Evolutionary conservation across 2,113 vertebrate genomes (phyloP).

Genomic region (Cebus imitator): DNA sequence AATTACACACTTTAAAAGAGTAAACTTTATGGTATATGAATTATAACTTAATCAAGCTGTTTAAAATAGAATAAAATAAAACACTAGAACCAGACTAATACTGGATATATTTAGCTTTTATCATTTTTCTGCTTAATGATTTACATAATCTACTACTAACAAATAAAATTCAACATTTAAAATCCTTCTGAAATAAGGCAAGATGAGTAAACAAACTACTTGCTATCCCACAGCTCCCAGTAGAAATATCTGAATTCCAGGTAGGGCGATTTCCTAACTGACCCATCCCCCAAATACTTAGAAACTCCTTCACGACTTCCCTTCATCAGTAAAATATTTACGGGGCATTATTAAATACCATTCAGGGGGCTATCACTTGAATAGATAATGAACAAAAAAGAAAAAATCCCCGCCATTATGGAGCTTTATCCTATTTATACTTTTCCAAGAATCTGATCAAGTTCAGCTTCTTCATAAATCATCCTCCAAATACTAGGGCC

Average conservation of each 20-base stretch:
- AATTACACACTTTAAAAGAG: background rate
- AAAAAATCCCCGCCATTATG: background rate
- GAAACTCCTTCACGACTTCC: background rate
- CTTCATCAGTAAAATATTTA: background rate
- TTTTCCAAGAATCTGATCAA: background rate
- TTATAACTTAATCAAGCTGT: background rate
- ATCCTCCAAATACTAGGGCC: background rate
- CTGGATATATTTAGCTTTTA: background rate
- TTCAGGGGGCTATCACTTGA: background rate
- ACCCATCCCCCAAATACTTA: background rate
- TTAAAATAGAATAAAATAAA: background rate
- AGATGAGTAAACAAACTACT: background rate
- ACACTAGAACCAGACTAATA: background rate
- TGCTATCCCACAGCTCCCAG: background rate
- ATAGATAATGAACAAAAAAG: background rate
- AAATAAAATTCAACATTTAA: slow-evolving; percentile 46
- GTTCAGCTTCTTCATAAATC: slow-evolving; percentile 14
- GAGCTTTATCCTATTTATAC: background rate
- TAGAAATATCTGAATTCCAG: background rate
- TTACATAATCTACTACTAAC: background rate
- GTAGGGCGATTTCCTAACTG: background rate
- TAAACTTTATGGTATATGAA: background rate
- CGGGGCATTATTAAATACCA: background rate
- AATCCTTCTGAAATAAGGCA: background rate
- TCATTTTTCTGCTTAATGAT: background rate